Conservation (phyloP, 1,140 invertebrate species). For the Caenorhabditis inopinata region DNA sequence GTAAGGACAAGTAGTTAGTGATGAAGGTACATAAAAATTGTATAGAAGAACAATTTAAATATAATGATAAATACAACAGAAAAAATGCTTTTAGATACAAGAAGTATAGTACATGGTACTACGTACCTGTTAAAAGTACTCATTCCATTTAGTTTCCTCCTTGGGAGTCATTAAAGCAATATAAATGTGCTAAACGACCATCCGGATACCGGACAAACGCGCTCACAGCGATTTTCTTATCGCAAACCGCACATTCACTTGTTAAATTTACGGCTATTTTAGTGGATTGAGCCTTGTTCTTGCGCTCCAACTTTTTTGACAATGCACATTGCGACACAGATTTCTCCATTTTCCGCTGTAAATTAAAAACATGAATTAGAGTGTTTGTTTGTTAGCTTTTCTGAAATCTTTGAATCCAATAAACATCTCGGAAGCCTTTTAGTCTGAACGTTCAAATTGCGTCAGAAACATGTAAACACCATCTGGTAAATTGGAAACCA, state of each 20-base stretch:
- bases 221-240: slow-evolving; percentile 14
- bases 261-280: not conserved
- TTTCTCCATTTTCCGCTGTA: slow-evolving; percentile 27
- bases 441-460: no score
- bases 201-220: slow-evolving; percentile 7
- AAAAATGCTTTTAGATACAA: not conserved
- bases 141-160: not conserved
- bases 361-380: not conserved
- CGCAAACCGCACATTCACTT: not conserved
- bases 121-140: not conserved
- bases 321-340: slow-evolving; percentile 4
- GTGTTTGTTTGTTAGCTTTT: no score
- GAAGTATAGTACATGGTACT: not conserved
- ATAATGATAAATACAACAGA: not conserved
- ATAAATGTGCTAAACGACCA: not conserved
- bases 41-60: not conserved
- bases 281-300: not conserved
- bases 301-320: not conserved
- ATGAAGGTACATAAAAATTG: not conserved
- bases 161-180: not conserved
- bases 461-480: no score
- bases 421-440: no score
- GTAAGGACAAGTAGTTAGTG: not conserved
- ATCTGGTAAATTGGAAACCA: no score
- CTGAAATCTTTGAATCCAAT: no score